Evolutionary conservation across 2,888 invertebrate genomes (phyloP).

Genomic region (Mimachlamys varia): DNA sequence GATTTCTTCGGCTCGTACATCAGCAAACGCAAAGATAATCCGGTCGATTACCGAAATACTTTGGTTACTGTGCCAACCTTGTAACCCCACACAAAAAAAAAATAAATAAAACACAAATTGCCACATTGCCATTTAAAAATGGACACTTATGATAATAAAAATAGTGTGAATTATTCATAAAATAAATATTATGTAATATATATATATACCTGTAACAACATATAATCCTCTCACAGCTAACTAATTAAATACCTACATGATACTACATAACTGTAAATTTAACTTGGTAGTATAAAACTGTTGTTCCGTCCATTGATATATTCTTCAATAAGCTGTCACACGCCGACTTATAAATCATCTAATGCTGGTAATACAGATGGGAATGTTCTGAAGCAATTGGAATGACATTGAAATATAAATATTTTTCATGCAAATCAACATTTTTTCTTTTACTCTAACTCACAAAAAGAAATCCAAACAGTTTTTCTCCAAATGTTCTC

Average conservation of each 20-base stretch:
- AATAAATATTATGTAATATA: constrained; percentile 35
- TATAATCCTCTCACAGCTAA: not conserved
- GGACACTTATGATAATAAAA: constrained; percentile 32
- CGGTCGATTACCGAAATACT: not conserved
- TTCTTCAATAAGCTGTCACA: not conserved
- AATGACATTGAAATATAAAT: constrained; percentile 1
- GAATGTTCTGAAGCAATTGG: constrained; percentile 29
- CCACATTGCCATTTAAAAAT: constrained; percentile 31
- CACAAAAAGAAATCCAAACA: constrained; percentile 8
- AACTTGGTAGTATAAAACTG: constrained; percentile 13
- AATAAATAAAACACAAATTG: constrained; percentile 6
- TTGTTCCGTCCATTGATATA: not conserved
- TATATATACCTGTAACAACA: not conserved
- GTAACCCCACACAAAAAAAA: constrained; percentile 15
- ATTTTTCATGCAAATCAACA: constrained; percentile 1
- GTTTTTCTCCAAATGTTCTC: not conserved
- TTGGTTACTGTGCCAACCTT: constrained; percentile 12
- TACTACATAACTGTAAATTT: not conserved
- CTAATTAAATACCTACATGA: constrained; percentile 14
- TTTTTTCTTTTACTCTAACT: constrained; percentile 29
- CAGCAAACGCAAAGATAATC: not conserved
- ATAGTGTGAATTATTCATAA: constrained; percentile 32
- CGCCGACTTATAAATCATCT: not conserved
- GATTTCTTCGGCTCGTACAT: not conserved
- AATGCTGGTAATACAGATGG: constrained; percentile 10